These are phyloP conservation scores for Amphipyra berbera DNA, from an alignment of 2,888 invertebrate species.

Conservation along the genomic window DNA sequence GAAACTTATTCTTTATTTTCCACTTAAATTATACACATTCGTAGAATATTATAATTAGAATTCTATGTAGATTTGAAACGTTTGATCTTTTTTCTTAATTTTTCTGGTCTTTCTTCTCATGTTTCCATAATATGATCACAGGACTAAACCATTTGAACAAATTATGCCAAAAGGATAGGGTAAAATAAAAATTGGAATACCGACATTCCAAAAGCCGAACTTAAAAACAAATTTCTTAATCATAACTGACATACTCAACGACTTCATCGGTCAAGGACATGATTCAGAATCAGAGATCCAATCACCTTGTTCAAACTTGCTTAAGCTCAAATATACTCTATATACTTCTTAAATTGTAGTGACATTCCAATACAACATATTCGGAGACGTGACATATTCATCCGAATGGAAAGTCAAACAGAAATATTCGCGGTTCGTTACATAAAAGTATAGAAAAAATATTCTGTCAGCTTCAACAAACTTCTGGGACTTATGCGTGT, in stretches of 20 bases:
- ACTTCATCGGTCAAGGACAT: background rate
- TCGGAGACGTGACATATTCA: conserved; percentile 49
- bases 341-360: conserved; percentile 22
- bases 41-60: too few species aligned
- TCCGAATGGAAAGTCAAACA: conserved; percentile 65
- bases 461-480: conserved; percentile 37
- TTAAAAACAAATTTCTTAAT: too few species aligned
- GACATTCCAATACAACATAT: conserved; percentile 33
- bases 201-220: too few species aligned
- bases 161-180: too few species aligned
- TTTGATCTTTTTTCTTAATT: too few species aligned
- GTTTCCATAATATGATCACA: too few species aligned
- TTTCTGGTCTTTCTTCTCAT: too few species aligned
- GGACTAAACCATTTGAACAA: too few species aligned
- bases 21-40: too few species aligned
- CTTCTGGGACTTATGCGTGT: conserved; percentile 13
- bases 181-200: too few species aligned
- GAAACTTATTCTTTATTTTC: background rate
- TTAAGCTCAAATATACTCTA: background rate
- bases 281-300: conserved; percentile 1
- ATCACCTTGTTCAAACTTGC: background rate
- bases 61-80: too few species aligned
- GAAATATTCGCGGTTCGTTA: conserved; percentile 67
- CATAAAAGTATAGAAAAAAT: conserved; percentile 53
- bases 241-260: background rate